phyloP scores from a whole-genome alignment of 2,797 vertebrate genomes.

The Hydrocynus forskahlii region DNA sequence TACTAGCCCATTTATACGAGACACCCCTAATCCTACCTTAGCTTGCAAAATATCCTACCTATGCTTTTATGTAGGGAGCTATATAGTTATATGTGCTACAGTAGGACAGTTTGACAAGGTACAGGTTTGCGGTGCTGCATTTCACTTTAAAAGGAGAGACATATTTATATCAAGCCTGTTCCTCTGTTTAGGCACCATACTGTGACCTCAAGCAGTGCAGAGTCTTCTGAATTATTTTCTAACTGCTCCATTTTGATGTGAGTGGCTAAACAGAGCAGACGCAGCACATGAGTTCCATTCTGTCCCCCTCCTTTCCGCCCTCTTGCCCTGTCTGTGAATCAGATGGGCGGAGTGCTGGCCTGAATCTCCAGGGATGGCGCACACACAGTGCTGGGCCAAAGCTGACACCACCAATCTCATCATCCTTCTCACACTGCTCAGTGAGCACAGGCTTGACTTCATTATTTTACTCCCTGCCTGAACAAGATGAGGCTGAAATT shows the following conservation, averaged over 20 bases:
- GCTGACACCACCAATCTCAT: constrained; percentile 23
- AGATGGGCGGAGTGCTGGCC: neutral
- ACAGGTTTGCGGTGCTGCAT: neutral
- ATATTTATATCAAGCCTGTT: neutral
- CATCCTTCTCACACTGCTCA: constrained; percentile 9
- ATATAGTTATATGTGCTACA: no score
- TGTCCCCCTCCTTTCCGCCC: no score
- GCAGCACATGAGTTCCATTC: neutral
- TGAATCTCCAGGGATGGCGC: constrained; percentile 18
- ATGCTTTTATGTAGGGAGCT: no score
- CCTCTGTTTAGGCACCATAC: neutral
- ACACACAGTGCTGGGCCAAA: constrained; percentile 12
- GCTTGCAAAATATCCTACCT: no score
- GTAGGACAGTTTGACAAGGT: no score
- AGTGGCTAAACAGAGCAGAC: neutral
- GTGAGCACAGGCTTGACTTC: neutral
- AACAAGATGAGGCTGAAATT: neutral
- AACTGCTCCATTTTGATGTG: neutral
- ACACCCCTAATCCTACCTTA: no score
- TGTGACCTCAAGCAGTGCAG: neutral
- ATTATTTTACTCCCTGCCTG: constrained; percentile 2
- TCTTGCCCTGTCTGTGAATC: constrained; percentile 14
- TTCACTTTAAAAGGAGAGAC: neutral
- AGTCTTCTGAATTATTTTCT: neutral
- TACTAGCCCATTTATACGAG: no score